Evolutionary conservation across 2,888 invertebrate genomes (phyloP), one percentile per base, ranked within the genome.

Genomic region (Acanthacorydalis orientalis): DNA sequence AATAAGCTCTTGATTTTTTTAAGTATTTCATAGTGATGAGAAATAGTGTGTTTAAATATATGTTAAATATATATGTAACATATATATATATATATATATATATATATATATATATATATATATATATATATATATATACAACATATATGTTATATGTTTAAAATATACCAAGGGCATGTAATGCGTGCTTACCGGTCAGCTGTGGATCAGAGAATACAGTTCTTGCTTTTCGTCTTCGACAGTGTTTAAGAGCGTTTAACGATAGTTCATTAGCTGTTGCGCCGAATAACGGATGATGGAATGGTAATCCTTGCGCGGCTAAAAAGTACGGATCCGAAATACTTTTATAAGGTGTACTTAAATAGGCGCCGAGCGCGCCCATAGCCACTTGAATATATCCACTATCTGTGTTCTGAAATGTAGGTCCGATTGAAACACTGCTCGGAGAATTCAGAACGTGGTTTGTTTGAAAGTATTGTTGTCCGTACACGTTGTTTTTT

Each of bases 171-270:
- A 43, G 11, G 15, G 12, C 6, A 31, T 14, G 11, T 44, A 4
- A 12, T 33, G 34, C 7, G 9, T 16, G 33, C 40, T 51, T 56
- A 67, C 68, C 70, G 50, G 75, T 75, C 62, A 86, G 63, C 57
- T 86, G 85, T 7, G 84, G 84, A 57, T 85, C 85, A 44, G 84
- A 85, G 64, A 86, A 86, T 1, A 82, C 98, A 0, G 97, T 98
- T 52, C 98, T 72, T 0, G 97, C 98, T 72, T 98, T 97, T 57
- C 97, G 72, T 57, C 97, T 77, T 1, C 97, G 77, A 64, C 95
- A 96, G 60, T 95, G 93, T 60, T 95, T 92, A 54, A 90, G 71
- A 0, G 87, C 89, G 39, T 80, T 78, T 48, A 79, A 63, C 0
- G 80, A 80, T 35, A 80, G 68, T 55, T 80, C 80, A 47, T 78